phyloP scores from a whole-genome alignment of 2,888 invertebrate species.

The Caenorhabditis sp. region DNA sequence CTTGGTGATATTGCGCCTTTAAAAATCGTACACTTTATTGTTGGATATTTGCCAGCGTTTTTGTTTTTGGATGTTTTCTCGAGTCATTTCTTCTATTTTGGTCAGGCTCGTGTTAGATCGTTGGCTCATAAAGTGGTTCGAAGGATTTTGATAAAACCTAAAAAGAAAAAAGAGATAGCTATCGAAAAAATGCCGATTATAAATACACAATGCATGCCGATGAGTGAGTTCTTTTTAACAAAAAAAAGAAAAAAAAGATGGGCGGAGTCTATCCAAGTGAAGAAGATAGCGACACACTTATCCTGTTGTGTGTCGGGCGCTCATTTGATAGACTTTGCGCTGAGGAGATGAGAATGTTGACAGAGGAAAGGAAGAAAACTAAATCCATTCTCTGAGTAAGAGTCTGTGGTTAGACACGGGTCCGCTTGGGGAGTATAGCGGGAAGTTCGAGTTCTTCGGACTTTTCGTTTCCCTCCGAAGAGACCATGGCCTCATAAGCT shows the following conservation, averaged over 20 bases:
- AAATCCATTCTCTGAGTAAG: constrained; percentile 40
- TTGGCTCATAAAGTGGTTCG: constrained; percentile 14
- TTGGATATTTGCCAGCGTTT: constrained; percentile 12
- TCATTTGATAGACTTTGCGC: background rate
- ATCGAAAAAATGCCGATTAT: constrained; percentile 22
- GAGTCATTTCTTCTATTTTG: constrained; percentile 27
- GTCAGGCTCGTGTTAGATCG: constrained; percentile 18
- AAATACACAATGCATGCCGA: constrained; percentile 35
- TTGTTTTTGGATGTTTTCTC: constrained; percentile 27
- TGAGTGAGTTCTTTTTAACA: constrained; percentile 44
- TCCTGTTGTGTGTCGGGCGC: constrained; percentile 22
- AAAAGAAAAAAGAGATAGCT: background rate
- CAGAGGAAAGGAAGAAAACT: constrained; percentile 36
- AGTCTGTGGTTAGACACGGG: constrained; percentile 25
- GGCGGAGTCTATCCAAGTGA: constrained; percentile 5
- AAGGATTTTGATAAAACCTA: constrained; percentile 1
- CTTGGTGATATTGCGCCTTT: constrained; percentile 28
- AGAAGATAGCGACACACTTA: constrained; percentile 9
- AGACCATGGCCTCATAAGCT: constrained; percentile 32
- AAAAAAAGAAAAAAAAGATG: background rate
- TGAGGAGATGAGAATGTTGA: background rate
- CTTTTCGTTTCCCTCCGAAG: constrained; percentile 22
- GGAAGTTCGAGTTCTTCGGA: constrained; percentile 28
- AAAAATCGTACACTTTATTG: constrained; percentile 8
- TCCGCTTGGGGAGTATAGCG: constrained; percentile 25